A percentile compares a stretch with the other conserved stretches of the same genome.
phyloP scores from a whole-genome alignment of 2,113 vertebrate genomes.

The Labrus mixtus region DNA sequence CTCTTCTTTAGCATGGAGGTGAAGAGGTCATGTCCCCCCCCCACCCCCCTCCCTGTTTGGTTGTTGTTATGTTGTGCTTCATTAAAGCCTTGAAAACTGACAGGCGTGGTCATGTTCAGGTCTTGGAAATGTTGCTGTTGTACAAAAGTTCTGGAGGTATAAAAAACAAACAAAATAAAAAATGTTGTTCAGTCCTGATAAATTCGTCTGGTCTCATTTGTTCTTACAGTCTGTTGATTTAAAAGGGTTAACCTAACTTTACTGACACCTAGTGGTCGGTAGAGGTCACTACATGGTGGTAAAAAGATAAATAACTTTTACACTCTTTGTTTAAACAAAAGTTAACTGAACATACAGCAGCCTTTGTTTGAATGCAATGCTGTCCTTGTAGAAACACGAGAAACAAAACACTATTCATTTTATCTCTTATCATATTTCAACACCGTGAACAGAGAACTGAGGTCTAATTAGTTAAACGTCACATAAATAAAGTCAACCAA shows the following conservation, averaged over 20 bases:
- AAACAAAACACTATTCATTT: too few relatives aligned
- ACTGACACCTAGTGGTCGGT: background rate
- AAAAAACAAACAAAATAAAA: conserved; percentile 51
- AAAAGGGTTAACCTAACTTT: background rate
- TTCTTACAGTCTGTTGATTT: background rate
- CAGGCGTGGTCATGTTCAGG: conserved; percentile 2
- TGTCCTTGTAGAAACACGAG: too few relatives aligned
- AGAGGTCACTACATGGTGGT: background rate
- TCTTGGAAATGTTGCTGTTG: conserved; percentile 52
- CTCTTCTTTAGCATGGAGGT: conserved; percentile 18
- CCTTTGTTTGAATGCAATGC: too few relatives aligned
- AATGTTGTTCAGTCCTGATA: conserved; percentile 60
- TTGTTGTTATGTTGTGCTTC: conserved; percentile 54
- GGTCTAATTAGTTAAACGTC: too few relatives aligned
- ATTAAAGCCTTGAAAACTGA: conserved; percentile 14
- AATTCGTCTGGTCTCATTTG: background rate
- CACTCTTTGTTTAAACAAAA: background rate
- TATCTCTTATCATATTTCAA: too few relatives aligned
- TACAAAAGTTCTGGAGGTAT: conserved; percentile 51
- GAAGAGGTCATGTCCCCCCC: conserved; percentile 11
- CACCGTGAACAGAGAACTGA: too few relatives aligned
- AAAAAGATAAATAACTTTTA: too few relatives aligned
- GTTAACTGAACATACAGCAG: too few relatives aligned
- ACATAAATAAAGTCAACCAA: too few relatives aligned
- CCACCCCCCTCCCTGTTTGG: background rate